phyloP scores from a whole-genome alignment of 2,113 vertebrate genomes.

The Platichthys flesus region DNA sequence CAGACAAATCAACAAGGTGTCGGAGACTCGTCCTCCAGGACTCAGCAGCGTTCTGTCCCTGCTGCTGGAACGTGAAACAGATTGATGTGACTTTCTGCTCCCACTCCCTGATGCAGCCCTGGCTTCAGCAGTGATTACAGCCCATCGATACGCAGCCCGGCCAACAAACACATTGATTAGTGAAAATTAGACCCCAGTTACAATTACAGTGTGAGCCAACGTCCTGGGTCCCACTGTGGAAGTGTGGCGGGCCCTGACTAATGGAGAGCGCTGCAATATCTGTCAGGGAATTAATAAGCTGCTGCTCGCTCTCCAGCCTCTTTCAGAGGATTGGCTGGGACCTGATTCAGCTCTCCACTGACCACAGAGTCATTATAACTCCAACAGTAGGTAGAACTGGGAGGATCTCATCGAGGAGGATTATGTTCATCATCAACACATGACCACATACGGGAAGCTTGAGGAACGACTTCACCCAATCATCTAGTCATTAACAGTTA shows the following conservation, averaged over 20 bases:
- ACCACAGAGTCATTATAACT: too few relatives aligned
- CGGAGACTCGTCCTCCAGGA: neutral
- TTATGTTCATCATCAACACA: too few relatives aligned
- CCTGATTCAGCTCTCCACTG: neutral
- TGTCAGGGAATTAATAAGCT: neutral
- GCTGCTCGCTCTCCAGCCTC: neutral
- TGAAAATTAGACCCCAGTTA: constrained; percentile 48
- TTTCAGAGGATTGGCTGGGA: neutral
- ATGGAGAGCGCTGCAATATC: constrained; percentile 17
- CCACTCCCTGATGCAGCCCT: constrained; percentile 11
- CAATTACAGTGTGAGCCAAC: constrained; percentile 20
- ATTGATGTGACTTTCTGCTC: constrained; percentile 19
- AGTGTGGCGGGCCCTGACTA: constrained; percentile 16
- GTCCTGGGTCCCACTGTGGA: neutral
- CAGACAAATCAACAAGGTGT: constrained; percentile 36
- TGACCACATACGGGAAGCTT: too few relatives aligned
- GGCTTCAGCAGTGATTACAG: constrained; percentile 38
- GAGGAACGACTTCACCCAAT: too few relatives aligned
- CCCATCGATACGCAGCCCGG: constrained; percentile 28
- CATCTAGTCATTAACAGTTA: too few relatives aligned
- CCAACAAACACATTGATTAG: constrained; percentile 46
- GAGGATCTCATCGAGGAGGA: too few relatives aligned
- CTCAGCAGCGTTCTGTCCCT: neutral
- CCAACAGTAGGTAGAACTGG: too few relatives aligned
- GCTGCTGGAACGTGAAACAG: constrained; percentile 3